These are phyloP conservation scores for Meliscaeva auricollis DNA, from an alignment of 2,888 invertebrate species.

Conservation along the genomic window DNA sequence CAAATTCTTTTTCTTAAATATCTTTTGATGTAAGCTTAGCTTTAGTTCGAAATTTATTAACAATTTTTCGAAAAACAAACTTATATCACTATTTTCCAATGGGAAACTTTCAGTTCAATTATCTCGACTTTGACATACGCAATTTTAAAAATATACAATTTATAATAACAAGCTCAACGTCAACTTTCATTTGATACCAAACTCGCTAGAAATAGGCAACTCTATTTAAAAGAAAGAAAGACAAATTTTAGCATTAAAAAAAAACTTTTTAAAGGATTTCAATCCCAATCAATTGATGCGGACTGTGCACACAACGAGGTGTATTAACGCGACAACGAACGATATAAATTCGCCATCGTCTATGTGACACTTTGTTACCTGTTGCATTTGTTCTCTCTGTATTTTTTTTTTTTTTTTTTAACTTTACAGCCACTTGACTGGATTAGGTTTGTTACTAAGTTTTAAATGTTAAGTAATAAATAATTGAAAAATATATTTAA, in stretches of 20 bases:
- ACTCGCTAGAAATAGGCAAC: no score
- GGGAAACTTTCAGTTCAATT: no score
- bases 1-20: no score
- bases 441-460: background rate
- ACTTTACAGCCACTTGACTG: background rate
- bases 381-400: background rate
- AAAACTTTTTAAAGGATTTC: background rate
- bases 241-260: background rate
- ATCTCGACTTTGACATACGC: no score
- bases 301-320: background rate
- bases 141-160: no score
- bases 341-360: background rate
- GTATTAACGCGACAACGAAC: background rate
- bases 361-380: background rate
- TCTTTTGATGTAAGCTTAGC: no score
- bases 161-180: no score
- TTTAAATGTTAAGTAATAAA: background rate
- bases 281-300: background rate
- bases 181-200: no score
- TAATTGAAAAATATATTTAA: background rate
- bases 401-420: background rate
- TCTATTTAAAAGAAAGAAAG: no score
- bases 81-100: no score
- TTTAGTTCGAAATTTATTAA: no score
- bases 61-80: no score